Evolutionary conservation across 2,113 vertebrate genomes (phyloP).

Genomic region (Indicator indicator): DNA sequence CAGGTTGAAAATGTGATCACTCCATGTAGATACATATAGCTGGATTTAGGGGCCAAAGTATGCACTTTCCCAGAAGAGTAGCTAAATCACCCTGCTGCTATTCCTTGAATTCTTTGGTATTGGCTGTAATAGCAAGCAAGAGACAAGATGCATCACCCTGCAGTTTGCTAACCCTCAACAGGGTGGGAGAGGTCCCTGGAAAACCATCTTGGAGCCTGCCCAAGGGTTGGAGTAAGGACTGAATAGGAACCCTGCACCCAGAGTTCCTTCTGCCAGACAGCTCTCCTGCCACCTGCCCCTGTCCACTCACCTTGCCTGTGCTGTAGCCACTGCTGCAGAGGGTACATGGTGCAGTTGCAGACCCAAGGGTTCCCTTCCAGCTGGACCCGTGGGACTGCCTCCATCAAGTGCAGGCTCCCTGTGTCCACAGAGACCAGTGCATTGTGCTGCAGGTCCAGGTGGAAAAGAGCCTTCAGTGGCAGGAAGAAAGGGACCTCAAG

Average conservation of each 20-base stretch:
- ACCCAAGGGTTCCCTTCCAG: conserved; percentile 47
- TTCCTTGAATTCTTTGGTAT: background rate
- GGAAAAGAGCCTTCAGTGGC: conserved; percentile 23
- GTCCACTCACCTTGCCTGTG: background rate
- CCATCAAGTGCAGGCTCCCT: conserved; percentile 9
- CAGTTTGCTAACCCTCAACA: background rate
- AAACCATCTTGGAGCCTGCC: background rate
- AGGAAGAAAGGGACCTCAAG: conserved; percentile 9
- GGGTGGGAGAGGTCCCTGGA: background rate
- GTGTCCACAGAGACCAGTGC: background rate
- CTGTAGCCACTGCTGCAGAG: conserved; percentile 43
- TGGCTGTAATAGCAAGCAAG: background rate
- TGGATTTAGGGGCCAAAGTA: background rate
- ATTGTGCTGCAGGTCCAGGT: conserved; percentile 64
- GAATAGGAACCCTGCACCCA: accelerated
- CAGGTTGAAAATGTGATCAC: background rate
- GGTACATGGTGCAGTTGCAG: accelerated
- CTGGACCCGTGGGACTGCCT: background rate
- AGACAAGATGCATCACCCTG: background rate
- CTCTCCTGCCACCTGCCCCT: background rate
- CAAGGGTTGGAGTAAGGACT: background rate
- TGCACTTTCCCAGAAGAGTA: background rate
- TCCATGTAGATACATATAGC: background rate
- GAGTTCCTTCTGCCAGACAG: accelerated
- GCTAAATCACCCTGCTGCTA: background rate